phyloP scores from a whole-genome alignment of 2,113 vertebrate genomes.

The Fukomys damarensis region DNA sequence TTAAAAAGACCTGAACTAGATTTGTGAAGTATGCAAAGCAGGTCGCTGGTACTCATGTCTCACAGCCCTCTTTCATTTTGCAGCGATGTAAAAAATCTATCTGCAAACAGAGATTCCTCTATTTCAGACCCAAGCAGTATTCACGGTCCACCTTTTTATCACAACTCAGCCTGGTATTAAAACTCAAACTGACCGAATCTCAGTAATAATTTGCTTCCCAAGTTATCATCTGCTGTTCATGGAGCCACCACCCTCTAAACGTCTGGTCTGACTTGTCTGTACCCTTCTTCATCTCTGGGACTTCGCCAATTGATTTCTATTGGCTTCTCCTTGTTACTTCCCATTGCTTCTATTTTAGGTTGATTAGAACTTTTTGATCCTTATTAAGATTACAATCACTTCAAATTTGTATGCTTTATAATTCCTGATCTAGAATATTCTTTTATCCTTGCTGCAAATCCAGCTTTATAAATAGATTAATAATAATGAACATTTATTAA shows the following conservation, averaged over 20 bases:
- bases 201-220: background rate
- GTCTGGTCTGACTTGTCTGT: background rate
- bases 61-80: background rate
- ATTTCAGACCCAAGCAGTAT: background rate
- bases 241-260: background rate
- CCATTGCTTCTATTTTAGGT: background rate
- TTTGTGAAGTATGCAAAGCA: background rate
- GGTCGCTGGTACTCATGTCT: background rate
- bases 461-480: background rate
- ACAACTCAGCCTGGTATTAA: background rate
- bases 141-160: background rate
- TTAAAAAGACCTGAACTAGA: background rate
- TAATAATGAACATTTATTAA: background rate
- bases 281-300: background rate
- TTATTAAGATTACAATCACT: background rate
- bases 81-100: background rate
- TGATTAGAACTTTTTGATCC: background rate
- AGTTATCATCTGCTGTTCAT: background rate
- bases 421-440: background rate
- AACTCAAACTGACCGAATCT: background rate
- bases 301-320: background rate
- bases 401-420: background rate
- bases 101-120: background rate
- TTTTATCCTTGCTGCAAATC: background rate
- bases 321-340: background rate